A percentile compares a stretch with the other conserved stretches of the same genome.
Evolutionary conservation across 2,113 vertebrate species (phyloP).

Genomic region (Archocentrus centrarchus): DNA sequence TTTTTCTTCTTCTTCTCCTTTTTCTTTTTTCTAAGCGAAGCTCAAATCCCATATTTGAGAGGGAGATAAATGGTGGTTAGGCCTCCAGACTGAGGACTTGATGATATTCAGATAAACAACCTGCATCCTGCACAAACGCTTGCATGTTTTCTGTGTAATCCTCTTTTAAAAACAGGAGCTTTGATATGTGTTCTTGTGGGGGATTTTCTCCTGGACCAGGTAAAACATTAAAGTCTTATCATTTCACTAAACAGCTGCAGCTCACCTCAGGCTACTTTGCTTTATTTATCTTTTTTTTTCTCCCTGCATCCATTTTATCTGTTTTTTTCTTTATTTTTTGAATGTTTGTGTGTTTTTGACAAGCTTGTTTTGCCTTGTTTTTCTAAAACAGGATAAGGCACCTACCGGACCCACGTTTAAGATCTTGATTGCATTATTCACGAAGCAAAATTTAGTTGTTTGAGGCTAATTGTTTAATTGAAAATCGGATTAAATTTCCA

Average conservation of each 20-base stretch:
- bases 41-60: slow-evolving; percentile 40
- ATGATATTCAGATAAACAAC: slow-evolving; percentile 55
- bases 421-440: background rate
- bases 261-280: slow-evolving; percentile 37
- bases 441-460: background rate
- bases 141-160: slow-evolving; percentile 31
- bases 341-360: slow-evolving; percentile 27
- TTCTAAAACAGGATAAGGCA: too few species aligned
- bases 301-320: background rate
- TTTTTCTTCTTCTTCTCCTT: background rate
- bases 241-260: slow-evolving; percentile 44
- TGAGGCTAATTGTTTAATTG: too few species aligned
- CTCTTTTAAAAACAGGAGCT: slow-evolving; percentile 28
- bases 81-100: slow-evolving; percentile 36
- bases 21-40: slow-evolving; percentile 10
- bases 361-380: background rate
- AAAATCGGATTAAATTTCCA: too few species aligned
- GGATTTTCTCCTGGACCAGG: slow-evolving; percentile 56
- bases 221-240: slow-evolving; percentile 56
- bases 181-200: slow-evolving; percentile 57
- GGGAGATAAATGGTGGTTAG: slow-evolving; percentile 15
- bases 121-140: slow-evolving; percentile 20
- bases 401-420: background rate
- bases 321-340: background rate
- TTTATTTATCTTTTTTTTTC: background rate